Percentiles rank a stretch among this genome's conserved stretches.
These are phyloP conservation scores for Drosophila nebulosa DNA, from an alignment of 1,140 invertebrate genomes.

Conservation along the genomic window DNA sequence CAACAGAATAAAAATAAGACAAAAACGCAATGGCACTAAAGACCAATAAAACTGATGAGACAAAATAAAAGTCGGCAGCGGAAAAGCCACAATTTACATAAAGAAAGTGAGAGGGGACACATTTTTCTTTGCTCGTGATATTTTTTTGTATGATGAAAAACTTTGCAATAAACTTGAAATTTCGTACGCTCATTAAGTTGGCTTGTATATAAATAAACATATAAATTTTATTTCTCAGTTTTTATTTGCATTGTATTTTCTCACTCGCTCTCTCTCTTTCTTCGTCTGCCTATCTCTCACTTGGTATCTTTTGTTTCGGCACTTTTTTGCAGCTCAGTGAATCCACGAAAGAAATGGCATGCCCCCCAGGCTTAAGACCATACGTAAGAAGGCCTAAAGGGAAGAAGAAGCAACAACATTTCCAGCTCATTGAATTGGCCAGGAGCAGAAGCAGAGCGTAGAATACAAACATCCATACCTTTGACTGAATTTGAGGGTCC, in stretches of 20 bases:
- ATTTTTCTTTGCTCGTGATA: background rate
- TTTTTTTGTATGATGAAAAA: background rate
- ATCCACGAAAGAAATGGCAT: slow-evolving; percentile 25
- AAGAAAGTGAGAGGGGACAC: background rate
- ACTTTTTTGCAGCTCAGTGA: slow-evolving; percentile 42
- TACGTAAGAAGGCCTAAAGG: slow-evolving; percentile 30
- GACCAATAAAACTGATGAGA: background rate
- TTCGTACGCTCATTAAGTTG: slow-evolving; percentile 40
- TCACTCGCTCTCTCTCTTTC: slow-evolving; percentile 3
- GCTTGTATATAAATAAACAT: slow-evolving; percentile 6
- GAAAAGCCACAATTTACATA: background rate
- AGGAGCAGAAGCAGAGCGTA: slow-evolving; percentile 10
- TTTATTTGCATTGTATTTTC: slow-evolving; percentile 25
- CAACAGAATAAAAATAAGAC: background rate
- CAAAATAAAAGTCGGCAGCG: background rate
- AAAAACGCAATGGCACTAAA: too few species aligned
- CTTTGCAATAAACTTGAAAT: background rate
- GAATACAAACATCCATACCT: background rate
- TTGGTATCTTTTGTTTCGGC: slow-evolving; percentile 36
- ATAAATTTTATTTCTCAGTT: slow-evolving; percentile 32
- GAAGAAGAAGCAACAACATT: slow-evolving; percentile 37
- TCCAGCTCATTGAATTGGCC: slow-evolving; percentile 67
- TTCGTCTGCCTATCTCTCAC: background rate
- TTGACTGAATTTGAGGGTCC: background rate
- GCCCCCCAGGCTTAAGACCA: background rate